phyloP scores from a whole-genome alignment of 2,888 invertebrate genomes.

The Trilocha varians region DNA sequence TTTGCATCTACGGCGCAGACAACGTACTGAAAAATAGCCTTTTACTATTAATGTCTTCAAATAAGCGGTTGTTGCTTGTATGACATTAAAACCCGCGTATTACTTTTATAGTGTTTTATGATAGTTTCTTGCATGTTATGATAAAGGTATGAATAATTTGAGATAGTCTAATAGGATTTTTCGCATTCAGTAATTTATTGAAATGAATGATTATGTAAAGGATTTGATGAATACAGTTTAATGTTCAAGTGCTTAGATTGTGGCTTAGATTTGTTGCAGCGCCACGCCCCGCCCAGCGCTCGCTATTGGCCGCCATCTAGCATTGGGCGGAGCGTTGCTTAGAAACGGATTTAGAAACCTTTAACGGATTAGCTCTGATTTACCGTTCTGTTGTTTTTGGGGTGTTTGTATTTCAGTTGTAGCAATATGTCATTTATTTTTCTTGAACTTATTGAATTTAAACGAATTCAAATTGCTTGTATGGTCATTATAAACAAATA shows the following conservation, averaged over 20 bases:
- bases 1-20: slow-evolving; percentile 42
- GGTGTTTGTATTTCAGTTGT: not conserved
- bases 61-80: slow-evolving; percentile 52
- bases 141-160: slow-evolving; percentile 14
- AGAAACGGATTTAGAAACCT: slow-evolving; percentile 61
- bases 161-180: no score
- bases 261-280: slow-evolving; percentile 53
- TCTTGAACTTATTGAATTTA: no score
- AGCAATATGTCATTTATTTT: not conserved
- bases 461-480: no score
- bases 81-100: slow-evolving; percentile 47
- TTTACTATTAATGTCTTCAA: slow-evolving; percentile 62
- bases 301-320: slow-evolving; percentile 55
- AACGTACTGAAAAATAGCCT: slow-evolving; percentile 61
- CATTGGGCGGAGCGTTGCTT: slow-evolving; percentile 63
- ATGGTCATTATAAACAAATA: no score
- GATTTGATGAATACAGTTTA: no score
- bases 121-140: slow-evolving; percentile 30
- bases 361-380: slow-evolving; percentile 60
- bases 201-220: no score
- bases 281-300: slow-evolving; percentile 51
- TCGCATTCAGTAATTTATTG: no score
- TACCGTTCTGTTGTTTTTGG: not conserved
- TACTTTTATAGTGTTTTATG: slow-evolving; percentile 36
- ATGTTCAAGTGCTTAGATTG: no score